phyloP scores from a whole-genome alignment of 2,888 invertebrate genomes.

The Cantharis rufa region DNA sequence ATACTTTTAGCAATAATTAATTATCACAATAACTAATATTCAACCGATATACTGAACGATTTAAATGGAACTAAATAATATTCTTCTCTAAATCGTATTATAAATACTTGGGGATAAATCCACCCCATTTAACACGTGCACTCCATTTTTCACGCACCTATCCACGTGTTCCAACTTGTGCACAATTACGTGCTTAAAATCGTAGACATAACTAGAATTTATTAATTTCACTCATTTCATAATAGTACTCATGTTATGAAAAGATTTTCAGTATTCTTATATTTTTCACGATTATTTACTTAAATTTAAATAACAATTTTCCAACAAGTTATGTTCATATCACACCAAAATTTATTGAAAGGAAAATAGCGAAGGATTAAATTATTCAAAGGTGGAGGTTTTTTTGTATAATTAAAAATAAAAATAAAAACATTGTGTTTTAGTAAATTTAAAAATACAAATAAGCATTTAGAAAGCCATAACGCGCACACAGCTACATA shows the following conservation, averaged over 20 bases:
- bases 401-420: too few relatives aligned
- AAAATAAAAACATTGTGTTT: too few relatives aligned
- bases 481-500: too few relatives aligned
- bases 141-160: constrained; percentile 47
- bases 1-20: not conserved
- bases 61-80: not conserved
- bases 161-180: constrained; percentile 56
- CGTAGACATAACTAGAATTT: not conserved
- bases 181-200: constrained; percentile 46
- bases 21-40: not conserved
- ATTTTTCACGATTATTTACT: not conserved
- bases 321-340: too few relatives aligned
- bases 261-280: not conserved
- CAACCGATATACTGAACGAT: not conserved
- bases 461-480: too few relatives aligned
- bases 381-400: too few relatives aligned
- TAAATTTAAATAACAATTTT: too few relatives aligned
- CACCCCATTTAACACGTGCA: constrained; percentile 57
- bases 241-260: not conserved
- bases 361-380: too few relatives aligned
- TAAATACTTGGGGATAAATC: constrained; percentile 47
- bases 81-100: not conserved
- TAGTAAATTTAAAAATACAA: too few relatives aligned
- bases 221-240: not conserved
- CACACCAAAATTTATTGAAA: too few relatives aligned